These are phyloP conservation scores for Chloropsis hardwickii DNA, from an alignment of 2,113 vertebrate genomes.

Conservation along the genomic window DNA sequence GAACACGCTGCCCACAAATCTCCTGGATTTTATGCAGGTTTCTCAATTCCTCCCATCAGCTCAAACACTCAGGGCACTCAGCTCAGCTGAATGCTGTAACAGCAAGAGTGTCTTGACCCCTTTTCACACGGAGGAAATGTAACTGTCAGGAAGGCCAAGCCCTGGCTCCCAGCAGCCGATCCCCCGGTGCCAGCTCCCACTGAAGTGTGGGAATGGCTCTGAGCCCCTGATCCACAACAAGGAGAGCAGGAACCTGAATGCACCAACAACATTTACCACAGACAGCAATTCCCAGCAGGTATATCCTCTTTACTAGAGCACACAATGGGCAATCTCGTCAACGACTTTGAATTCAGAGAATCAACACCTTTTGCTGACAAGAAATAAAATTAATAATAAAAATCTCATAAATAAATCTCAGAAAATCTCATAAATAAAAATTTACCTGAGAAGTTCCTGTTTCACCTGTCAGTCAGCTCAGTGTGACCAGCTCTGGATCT, in stretches of 20 bases:
- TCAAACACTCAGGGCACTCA: neutral
- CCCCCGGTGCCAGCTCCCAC: rapidly evolving
- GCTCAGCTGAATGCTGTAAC: neutral
- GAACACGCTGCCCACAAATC: neutral
- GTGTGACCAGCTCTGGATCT: neutral
- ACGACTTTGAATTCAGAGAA: neutral
- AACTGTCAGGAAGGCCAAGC: neutral
- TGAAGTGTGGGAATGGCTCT: neutral
- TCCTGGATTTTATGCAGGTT: neutral
- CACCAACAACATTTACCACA: neutral
- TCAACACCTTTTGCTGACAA: neutral
- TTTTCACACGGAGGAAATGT: neutral
- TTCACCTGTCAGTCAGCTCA: neutral
- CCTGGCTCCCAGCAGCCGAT: neutral
- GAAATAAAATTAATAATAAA: neutral
- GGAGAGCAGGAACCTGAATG: neutral
- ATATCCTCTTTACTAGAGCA: neutral
- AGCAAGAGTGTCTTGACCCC: neutral
- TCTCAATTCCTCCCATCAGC: neutral
- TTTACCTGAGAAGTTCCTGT: neutral
- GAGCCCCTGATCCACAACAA: neutral
- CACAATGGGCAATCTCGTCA: neutral
- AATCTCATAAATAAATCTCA: too few species aligned
- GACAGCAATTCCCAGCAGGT: neutral
- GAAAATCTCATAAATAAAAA: too few species aligned